Base-by-base conservation (phyloP, 2,797 vertebrate species). In the Sebastes trivittatus region DNA sequence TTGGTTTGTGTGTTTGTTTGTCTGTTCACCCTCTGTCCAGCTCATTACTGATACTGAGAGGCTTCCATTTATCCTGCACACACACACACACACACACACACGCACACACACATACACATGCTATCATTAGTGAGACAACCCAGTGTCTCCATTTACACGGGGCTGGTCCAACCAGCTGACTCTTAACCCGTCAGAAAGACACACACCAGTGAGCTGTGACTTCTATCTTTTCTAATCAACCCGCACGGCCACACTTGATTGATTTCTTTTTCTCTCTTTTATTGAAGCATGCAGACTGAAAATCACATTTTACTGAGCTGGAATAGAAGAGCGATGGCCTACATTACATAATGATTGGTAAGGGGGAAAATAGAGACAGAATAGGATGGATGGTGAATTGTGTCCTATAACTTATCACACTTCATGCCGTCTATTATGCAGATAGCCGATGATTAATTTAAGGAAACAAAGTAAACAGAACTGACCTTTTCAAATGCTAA, bases 401-500 rank as follows among this genome's bases (percentile, higher is more conserved):
- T 14, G 38, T 32, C 58, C 20, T 22, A 2, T 3, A 8, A 49
- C 2, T 29, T 9, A 49, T 75, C 68, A 22, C 34, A 25, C 36
- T 68, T 38, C 25, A 60, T 1, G 22, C 32, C 63, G 42, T 22
- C 62, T 62, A 11, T 60, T 32, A 30, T 3, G 4, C 11, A 36
- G 27, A 80, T 7, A 75, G 52, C 7, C 5, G 20, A 5, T 38
- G 66, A 79, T 58, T 56, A 4, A 56, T 72, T 76, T n/a, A 59
- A 78, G 18, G 34, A 16, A 30, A 73, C 27, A 6, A 25, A 66
- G 62, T 29, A 75, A 87, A 86, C 69, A 82, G 4, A 80, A 23
- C 16, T 27, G 49, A 84, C 77, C 75, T 85, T 87, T 80, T 84
- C 13, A 61, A 78, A 84, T 59, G 59, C 9, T 34, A 55, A 76